phyloP scores from a whole-genome alignment of 1,140 invertebrate genomes.

The Dendroctonus ponderosae region DNA sequence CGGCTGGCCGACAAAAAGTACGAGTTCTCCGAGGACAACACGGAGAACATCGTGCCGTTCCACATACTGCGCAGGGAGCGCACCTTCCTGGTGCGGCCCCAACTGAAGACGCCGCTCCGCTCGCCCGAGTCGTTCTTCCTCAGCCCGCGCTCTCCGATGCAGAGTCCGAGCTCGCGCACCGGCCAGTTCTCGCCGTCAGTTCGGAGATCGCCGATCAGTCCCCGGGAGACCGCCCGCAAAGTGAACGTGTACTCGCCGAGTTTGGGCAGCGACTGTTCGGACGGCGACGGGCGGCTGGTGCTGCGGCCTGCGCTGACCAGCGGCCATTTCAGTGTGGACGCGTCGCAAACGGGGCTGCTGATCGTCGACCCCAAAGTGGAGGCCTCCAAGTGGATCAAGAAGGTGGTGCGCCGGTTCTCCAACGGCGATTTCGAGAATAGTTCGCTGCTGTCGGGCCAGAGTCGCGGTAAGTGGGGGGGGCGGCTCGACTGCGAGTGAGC shows the following conservation, averaged over 20 bases:
- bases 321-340: slow-evolving; percentile 25
- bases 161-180: slow-evolving; percentile 47
- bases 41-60: slow-evolving; percentile 80
- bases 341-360: slow-evolving; percentile 41
- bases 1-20: slow-evolving; percentile 88
- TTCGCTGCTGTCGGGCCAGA: slow-evolving; percentile 48
- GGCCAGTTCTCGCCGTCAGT: slow-evolving; percentile 48
- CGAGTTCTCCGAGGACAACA: slow-evolving; percentile 84
- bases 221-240: slow-evolving; percentile 46
- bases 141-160: slow-evolving; percentile 49
- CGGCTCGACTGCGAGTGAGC: too few relatives aligned
- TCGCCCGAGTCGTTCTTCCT: slow-evolving; percentile 47
- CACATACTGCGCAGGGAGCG: slow-evolving; percentile 51
- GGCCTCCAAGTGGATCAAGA: slow-evolving; percentile 48
- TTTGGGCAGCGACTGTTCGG: slow-evolving; percentile 49
- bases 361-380: slow-evolving; percentile 48
- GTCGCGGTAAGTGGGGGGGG: slow-evolving; percentile 42
- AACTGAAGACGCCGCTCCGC: slow-evolving; percentile 41
- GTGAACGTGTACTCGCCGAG: slow-evolving; percentile 49
- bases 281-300: slow-evolving; percentile 48
- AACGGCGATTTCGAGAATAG: slow-evolving; percentile 51
- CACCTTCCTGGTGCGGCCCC: slow-evolving; percentile 42
- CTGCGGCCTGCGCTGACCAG: slow-evolving; percentile 42
- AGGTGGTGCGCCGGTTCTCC: slow-evolving; percentile 48
- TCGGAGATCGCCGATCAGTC: slow-evolving; percentile 48